Evolutionary conservation across 2,888 invertebrate species (phyloP).

Genomic region (Hetaerina titia): DNA sequence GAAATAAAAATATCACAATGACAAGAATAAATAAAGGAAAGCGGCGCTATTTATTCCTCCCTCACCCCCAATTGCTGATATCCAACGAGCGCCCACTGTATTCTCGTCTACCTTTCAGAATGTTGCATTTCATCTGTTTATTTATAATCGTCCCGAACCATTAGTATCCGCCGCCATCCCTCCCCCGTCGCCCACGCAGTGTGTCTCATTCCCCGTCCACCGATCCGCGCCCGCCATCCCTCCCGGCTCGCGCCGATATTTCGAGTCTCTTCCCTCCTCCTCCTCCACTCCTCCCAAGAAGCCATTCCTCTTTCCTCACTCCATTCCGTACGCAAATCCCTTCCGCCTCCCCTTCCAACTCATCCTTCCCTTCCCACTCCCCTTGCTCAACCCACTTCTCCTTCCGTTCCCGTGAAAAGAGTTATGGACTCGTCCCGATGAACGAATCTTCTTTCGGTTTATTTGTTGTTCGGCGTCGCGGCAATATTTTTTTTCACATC

Average conservation of each 20-base stretch:
- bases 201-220: neutral
- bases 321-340: neutral
- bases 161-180: too few relatives aligned
- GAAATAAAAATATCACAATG: too few relatives aligned
- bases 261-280: neutral
- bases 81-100: too few relatives aligned
- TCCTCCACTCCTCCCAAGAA: neutral
- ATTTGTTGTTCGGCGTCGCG: neutral
- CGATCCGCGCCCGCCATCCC: neutral
- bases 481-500: neutral
- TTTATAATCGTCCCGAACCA: too few relatives aligned
- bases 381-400: neutral
- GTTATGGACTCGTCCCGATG: neutral
- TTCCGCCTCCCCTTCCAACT: neutral
- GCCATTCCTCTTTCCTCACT: neutral
- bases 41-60: too few relatives aligned
- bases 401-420: too few relatives aligned
- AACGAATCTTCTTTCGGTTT: neutral
- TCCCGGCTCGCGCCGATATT: neutral
- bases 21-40: too few relatives aligned
- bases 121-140: too few relatives aligned
- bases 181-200: neutral
- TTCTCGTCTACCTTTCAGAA: too few relatives aligned
- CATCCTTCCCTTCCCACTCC: neutral
- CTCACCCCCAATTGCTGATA: too few relatives aligned